These are phyloP conservation scores for Lasioglossum leucozonium DNA, from an alignment of 2,888 invertebrate genomes.

Conservation along the genomic window DNA sequence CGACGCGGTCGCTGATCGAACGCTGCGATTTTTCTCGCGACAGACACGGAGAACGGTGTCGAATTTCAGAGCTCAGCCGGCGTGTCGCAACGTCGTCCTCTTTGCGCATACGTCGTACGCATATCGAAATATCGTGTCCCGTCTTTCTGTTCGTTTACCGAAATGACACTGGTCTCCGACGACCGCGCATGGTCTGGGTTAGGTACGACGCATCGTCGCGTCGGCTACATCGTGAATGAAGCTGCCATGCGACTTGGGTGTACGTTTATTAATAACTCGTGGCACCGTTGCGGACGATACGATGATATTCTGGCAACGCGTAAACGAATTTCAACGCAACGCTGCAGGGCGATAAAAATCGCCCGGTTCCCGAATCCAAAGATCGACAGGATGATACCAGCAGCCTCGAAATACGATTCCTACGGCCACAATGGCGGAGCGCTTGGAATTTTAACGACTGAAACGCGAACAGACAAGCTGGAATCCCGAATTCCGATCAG, in stretches of 20 bases:
- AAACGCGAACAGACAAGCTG: neutral
- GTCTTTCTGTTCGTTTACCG: conserved; percentile 11
- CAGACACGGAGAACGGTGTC: conserved; percentile 45
- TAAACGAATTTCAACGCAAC: conserved; percentile 44
- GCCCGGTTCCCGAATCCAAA: conserved; percentile 18
- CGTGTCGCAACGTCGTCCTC: conserved; percentile 51
- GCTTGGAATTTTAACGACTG: neutral
- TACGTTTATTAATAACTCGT: conserved; percentile 82
- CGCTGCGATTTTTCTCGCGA: conserved; percentile 26
- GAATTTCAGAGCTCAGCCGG: conserved; percentile 59
- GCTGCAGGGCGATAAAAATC: conserved; percentile 36
- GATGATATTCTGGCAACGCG: conserved; percentile 78
- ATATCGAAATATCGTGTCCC: conserved; percentile 25
- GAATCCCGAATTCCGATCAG: neutral
- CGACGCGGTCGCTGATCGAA: conserved; percentile 6
- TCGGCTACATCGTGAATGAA: conserved; percentile 76
- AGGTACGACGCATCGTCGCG: neutral
- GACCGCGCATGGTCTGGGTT: conserved; percentile 4
- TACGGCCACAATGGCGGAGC: neutral
- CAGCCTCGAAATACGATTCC: conserved; percentile 16
- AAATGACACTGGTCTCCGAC: conserved; percentile 14
- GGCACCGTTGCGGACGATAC: conserved; percentile 78
- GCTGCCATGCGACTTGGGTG: conserved; percentile 72
- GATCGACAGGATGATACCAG: conserved; percentile 4
- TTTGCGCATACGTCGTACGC: neutral